Percentiles rank a stretch among this genome's conserved stretches.
phyloP scores from a whole-genome alignment of 2,113 vertebrate genomes.

The Genyomyrus donnyi region DNA sequence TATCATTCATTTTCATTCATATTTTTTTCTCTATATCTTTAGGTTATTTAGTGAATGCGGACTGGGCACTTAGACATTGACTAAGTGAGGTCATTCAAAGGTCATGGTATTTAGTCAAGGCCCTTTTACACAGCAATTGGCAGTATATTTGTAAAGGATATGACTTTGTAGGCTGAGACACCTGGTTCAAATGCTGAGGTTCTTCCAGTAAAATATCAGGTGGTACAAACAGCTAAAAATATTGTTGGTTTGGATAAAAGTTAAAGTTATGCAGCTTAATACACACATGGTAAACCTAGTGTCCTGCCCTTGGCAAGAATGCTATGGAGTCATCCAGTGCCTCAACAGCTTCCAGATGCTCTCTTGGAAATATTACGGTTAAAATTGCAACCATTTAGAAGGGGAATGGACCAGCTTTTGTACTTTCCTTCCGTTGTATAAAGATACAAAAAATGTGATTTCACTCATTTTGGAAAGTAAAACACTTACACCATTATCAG shows the following conservation, averaged over 20 bases:
- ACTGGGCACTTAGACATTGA: background rate
- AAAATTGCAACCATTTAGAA: constrained; percentile 35
- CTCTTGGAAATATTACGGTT: constrained; percentile 20
- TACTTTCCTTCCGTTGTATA: constrained; percentile 18
- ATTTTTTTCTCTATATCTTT: background rate
- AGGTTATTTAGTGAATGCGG: background rate
- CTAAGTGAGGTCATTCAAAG: background rate
- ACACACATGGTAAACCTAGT: constrained; percentile 16
- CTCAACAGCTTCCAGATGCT: constrained; percentile 35
- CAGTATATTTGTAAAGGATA: background rate
- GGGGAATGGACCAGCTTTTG: constrained; percentile 5
- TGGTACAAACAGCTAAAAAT: constrained; percentile 6
- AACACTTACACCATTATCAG: background rate
- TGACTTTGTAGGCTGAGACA: background rate
- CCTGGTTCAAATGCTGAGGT: background rate
- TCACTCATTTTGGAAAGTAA: background rate
- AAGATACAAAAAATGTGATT: background rate
- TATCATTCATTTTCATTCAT: background rate
- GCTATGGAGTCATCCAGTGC: constrained; percentile 35
- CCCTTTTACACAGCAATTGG: background rate
- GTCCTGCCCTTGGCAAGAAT: constrained; percentile 27
- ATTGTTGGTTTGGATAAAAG: background rate
- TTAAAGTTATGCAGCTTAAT: constrained; percentile 12
- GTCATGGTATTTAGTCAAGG: background rate
- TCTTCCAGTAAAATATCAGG: constrained; percentile 3